Base-by-base conservation (phyloP, 2,888 invertebrate genomes). In the Stegana nigrithorax region DNA sequence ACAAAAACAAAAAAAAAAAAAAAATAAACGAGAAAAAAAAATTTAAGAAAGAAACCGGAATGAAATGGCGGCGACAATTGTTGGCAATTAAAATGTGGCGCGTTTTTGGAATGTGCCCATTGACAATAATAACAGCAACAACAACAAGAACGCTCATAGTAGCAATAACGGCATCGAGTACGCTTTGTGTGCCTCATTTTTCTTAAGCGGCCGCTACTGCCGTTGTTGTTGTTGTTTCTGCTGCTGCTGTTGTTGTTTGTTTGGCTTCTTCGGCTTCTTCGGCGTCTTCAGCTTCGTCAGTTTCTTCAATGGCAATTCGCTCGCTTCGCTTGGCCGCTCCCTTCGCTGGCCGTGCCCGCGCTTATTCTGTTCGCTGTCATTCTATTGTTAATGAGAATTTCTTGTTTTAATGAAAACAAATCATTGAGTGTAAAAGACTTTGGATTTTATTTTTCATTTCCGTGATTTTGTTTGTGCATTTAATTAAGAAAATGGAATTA, bases 391-490 rank as follows among this genome's bases (percentile, higher is more conserved):
- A 82, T 82, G 83, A 82, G 81, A 81, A 82, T 82, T 83, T 81
- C 83, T 81, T 81, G 82, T 83, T 78, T 79, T 81, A 78, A 81
- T 82, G 81, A 81, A 81, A 82, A 81, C 81, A 82, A 81, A 81
- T 81, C 82, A 81, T 81, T 80, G 83, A 82, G 81, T 82, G 81
- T 81, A 81, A 81, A 81, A 76, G 76, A 77, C 75, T 76, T 55
- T 73, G 78, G 81, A 80, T 80, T 78, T 77, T 80, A 79, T 79
- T 81, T 81, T 81, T 78, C 81, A 80, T 80, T 80, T 80, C 80
- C 78, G 81, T 74, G 81, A 80, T 80, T 78, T 78, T 75, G 74
- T 80, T 80, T 83, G 79, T 79, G 75, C 78, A 80, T 83, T 82
- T 83, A 82, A 82, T 82, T 82, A 82, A 78, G 80, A 78, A 82